Conservation (phyloP, 2,888 invertebrate species). For the Patella depressa region DNA sequence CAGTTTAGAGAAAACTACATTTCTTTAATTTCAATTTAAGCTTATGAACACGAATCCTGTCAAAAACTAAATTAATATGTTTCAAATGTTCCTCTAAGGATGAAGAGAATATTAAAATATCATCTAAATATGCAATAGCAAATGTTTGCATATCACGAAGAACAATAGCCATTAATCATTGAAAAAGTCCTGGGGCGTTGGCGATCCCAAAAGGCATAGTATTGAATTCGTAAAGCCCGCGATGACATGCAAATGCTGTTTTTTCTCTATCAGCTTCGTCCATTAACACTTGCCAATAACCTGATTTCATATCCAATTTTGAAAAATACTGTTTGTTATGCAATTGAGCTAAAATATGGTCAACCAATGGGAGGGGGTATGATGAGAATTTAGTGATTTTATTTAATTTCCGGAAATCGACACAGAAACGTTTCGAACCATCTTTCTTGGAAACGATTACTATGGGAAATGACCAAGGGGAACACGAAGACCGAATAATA, state of each 20-base stretch:
- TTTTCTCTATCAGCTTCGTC: conserved; percentile 33
- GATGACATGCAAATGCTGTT: conserved; percentile 27
- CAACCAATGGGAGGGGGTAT: conserved; percentile 33
- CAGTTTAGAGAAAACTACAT: no score
- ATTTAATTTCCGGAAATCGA: conserved; percentile 21
- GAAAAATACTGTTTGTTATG: conserved; percentile 23
- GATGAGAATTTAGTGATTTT: conserved; percentile 28
- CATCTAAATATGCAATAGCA: conserved; percentile 29
- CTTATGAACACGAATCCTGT: conserved; percentile 22
- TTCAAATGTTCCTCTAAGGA: conserved; percentile 33
- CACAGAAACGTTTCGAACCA: background rate
- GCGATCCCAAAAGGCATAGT: conserved; percentile 28
- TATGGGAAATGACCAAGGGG: background rate
- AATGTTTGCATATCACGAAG: conserved; percentile 31
- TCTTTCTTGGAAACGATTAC: background rate
- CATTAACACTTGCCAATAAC: conserved; percentile 36
- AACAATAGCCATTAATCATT: conserved; percentile 31
- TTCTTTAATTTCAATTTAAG: conserved; percentile 31
- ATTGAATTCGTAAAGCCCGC: conserved; percentile 23
- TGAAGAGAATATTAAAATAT: conserved; percentile 32
- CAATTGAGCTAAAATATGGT: conserved; percentile 27
- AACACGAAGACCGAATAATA: no score
- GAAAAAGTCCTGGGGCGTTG: conserved; percentile 31
- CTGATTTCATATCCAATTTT: conserved; percentile 27
- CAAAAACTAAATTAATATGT: conserved; percentile 29